These are phyloP conservation scores for crab-eating macaque (Macaca fascicularis) DNA, from an alignment of 2,113 vertebrate genomes.

Conservation along the genomic window T2T-MFA8v1.1 NC_088380.1:176005501-176006000, in stretches of 20 bases:
- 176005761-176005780: neutral
- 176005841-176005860: neutral
- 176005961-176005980: neutral
- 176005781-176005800: rapidly evolving
- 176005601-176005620: too few relatives aligned
- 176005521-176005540: neutral
- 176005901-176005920: neutral
- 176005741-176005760: neutral
- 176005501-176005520: neutral
- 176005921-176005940: neutral
- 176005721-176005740: neutral
- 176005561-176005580: neutral
- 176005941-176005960: neutral
- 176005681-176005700: neutral
- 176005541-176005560: neutral
- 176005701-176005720: neutral
- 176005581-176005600: neutral
- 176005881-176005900: neutral
- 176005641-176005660: neutral
- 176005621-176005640: rapidly evolving
- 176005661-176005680: neutral
- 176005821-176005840: neutral
- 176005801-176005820: rapidly evolving
- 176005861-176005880: neutral
- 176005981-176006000: neutral